Conservation (phyloP, 2,888 invertebrate species). For the Callosobruchus maculatus region DNA sequence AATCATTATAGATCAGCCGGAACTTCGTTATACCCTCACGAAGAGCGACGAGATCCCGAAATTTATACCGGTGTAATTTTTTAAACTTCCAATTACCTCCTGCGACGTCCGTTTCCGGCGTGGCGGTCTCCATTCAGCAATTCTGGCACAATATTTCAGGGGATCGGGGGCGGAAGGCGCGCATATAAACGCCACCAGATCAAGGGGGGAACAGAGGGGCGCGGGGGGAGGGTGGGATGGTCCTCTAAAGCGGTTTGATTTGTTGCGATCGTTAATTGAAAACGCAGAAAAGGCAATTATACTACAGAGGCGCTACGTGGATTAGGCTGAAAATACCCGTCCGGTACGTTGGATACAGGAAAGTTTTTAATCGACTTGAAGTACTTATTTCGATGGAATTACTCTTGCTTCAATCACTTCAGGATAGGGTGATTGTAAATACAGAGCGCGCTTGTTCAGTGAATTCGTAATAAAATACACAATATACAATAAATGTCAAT, state of each 20-base stretch:
- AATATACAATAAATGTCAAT: too few species aligned
- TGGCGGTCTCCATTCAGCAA: not conserved
- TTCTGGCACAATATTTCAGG: constrained; percentile 1
- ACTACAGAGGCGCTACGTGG: constrained; percentile 28
- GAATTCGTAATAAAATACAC: too few species aligned
- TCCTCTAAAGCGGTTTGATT: constrained; percentile 50
- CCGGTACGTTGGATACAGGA: not conserved
- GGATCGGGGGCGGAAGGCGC: not conserved
- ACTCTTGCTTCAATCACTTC: not conserved
- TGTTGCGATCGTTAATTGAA: constrained; percentile 55
- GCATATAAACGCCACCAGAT: not conserved
- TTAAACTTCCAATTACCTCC: not conserved
- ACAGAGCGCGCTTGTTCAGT: too few species aligned
- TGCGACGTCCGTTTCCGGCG: not conserved
- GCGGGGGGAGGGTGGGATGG: not conserved
- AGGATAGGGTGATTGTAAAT: too few species aligned
- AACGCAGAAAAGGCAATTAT: constrained; percentile 51
- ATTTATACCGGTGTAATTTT: constrained; percentile 2
- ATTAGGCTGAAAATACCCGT: not conserved
- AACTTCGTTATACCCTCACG: not conserved
- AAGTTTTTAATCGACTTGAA: not conserved
- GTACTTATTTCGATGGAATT: not conserved
- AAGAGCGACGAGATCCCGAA: not conserved
- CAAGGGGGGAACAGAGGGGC: not conserved
- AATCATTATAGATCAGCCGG: not conserved